These are phyloP conservation scores for Hyles euphorbiae DNA, from an alignment of 1,140 invertebrate genomes.

Conservation along the genomic window DNA sequence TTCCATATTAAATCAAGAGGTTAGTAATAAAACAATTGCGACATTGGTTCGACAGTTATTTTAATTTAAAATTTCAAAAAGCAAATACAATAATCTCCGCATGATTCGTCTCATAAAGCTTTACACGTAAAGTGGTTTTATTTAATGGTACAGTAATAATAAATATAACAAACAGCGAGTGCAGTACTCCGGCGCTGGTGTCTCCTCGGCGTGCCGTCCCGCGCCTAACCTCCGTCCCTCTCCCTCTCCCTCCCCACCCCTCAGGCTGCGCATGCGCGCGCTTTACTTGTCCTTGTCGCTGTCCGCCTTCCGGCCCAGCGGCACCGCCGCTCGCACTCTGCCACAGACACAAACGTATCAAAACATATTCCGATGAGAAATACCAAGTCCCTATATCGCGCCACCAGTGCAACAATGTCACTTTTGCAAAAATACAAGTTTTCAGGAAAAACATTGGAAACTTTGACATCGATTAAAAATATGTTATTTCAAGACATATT, in stretches of 20 bases:
- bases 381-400: too few relatives aligned
- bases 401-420: too few relatives aligned
- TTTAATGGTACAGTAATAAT: constrained; percentile 63
- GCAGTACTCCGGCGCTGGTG: constrained; percentile 19
- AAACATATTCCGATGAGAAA: too few relatives aligned
- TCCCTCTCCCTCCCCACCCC: not conserved
- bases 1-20: too few relatives aligned
- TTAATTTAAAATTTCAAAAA: constrained; percentile 75
- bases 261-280: constrained; percentile 5
- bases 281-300: constrained; percentile 89
- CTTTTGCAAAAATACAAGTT: too few relatives aligned
- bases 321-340: constrained; percentile 93
- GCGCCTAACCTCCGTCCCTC: constrained; percentile 7
- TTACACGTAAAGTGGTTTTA: constrained; percentile 68
- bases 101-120: constrained; percentile 72
- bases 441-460: too few relatives aligned
- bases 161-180: constrained; percentile 68
- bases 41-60: constrained; percentile 63
- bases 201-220: constrained; percentile 7
- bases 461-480: too few relatives aligned
- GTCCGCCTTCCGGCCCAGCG: constrained; percentile 91
- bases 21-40: constrained; percentile 16
- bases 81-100: constrained; percentile 73
- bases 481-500: too few relatives aligned
- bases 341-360: constrained; percentile 33